Evolutionary conservation across 2,888 invertebrate genomes (phyloP), one percentile per base, ranked within the genome.

Genomic region (Pollenia griseotomentosa): DNA sequence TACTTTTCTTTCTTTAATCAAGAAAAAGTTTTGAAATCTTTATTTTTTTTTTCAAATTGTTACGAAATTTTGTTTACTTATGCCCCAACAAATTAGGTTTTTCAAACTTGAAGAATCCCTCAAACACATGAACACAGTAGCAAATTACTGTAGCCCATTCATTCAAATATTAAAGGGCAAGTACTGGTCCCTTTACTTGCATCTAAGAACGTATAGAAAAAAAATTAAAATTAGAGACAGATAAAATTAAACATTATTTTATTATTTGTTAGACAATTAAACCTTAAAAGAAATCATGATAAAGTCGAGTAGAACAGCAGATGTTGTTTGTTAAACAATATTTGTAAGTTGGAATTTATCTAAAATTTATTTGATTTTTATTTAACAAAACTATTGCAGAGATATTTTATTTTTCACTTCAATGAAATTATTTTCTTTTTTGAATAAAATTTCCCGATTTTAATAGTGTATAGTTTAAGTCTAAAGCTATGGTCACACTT

Each of bases 61-160:
- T 33, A 77, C 71, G 80, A 77, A 86, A 86, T 86, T 83, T 55
- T 83, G 80, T 81, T 86, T 83, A 66, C 83, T 86, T 81, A 81
- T 73, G 83, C 86, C 73, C 79, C 86, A 83, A 83, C 75, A 86
- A 81, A 86, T 83, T 83, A 86, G 83, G 75, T 77, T 81, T 68
- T 80, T 33, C 65, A 71, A 86, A 83, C 80, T 59, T 44, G 59
- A 71, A 19, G 6, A 33, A 33, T 33, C 4, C 1, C 6, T 33
- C 46, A 46, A 6, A 63, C 12, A 44, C 10, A 51, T 33, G 33
- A 33, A 33, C 5, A 33, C 6, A 33, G 33, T 33, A 33, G 6
- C 33, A 33, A 33, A 33, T 6, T 33, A 33, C 0, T 33, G 33
- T 33, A 6, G 6, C 33, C 33, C 33, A 6, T 33, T 6, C 33